Conservation (phyloP, 1,140 invertebrate species). For the Zaprionus africanus region DNA sequence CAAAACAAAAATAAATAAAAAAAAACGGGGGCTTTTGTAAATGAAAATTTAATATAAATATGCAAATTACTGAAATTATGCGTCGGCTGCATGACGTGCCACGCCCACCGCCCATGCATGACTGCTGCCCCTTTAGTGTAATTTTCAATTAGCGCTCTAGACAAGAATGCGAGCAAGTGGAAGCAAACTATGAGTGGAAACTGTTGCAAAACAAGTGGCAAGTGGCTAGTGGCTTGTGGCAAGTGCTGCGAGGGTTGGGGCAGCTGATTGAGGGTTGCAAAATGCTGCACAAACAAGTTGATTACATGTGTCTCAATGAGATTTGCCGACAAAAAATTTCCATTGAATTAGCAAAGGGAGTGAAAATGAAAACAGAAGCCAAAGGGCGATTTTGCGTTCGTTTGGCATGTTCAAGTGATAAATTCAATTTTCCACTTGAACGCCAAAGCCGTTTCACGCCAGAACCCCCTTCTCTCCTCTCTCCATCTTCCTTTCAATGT, state of each 20-base stretch:
- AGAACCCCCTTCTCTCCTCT: not conserved
- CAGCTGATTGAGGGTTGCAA: not conserved
- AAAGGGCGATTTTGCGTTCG: conserved; percentile 46
- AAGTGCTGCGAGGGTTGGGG: not conserved
- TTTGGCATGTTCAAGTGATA: conserved; percentile 81
- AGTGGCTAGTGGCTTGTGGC: conserved; percentile 1
- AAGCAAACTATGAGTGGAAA: conserved; percentile 51
- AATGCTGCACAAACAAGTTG: conserved; percentile 72
- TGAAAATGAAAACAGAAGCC: conserved; percentile 35
- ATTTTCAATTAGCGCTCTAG: conserved; percentile 75
- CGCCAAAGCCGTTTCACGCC: conserved; percentile 44
- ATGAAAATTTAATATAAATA: conserved; percentile 81
- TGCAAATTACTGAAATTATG: conserved; percentile 70
- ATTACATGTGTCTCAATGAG: conserved; percentile 80
- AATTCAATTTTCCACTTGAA: conserved; percentile 83
- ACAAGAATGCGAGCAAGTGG: conserved; percentile 8
- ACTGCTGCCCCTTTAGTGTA: conserved; percentile 48
- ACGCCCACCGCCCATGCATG: conserved; percentile 42
- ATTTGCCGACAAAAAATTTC: conserved; percentile 58
- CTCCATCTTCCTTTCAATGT: not conserved
- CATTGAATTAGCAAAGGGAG: conserved; percentile 55
- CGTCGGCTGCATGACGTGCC: conserved; percentile 29
- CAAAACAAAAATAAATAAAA: conserved; percentile 9
- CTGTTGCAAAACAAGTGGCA: conserved; percentile 60
- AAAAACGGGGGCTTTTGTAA: conserved; percentile 42